A percentile compares a stretch with the other conserved stretches of the same genome.
Conservation (phyloP, 2,113 vertebrate species). For the Pantherophis guttatus region DNA sequence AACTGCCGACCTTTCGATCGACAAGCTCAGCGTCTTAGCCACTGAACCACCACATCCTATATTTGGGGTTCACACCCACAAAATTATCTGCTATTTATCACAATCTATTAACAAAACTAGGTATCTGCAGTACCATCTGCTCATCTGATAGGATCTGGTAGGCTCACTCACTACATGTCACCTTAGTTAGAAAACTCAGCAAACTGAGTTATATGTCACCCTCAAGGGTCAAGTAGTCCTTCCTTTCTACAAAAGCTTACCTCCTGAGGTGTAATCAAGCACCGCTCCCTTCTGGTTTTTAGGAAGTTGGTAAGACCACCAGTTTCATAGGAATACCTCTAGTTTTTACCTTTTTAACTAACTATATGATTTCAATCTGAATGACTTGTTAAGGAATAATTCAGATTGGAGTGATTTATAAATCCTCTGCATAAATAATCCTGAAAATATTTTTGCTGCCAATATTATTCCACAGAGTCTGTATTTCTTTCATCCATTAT, state of each 20-base stretch:
- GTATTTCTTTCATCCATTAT: neutral
- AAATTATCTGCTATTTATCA: rapidly evolving
- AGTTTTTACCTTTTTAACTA: neutral
- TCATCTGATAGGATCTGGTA: neutral
- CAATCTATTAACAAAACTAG: neutral
- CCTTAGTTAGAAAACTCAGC: neutral
- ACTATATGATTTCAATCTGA: neutral
- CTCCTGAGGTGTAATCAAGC: neutral
- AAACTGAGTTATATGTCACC: neutral
- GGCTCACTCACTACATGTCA: neutral
- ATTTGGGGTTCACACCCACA: too few species aligned
- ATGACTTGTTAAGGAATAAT: neutral
- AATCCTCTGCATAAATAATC: neutral
- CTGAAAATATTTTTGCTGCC: neutral
- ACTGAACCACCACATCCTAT: too few species aligned
- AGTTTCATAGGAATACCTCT: neutral
- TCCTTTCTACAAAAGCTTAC: neutral
- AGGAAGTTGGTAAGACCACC: neutral
- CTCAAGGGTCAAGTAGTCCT: neutral
- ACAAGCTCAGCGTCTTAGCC: too few species aligned
- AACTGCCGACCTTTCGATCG: too few species aligned
- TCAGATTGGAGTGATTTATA: neutral
- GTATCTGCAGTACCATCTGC: neutral
- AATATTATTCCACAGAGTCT: neutral
- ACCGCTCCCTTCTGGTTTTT: neutral